Conservation (phyloP, 2,113 vertebrate species). For the Tupaia chinensis region DNA sequence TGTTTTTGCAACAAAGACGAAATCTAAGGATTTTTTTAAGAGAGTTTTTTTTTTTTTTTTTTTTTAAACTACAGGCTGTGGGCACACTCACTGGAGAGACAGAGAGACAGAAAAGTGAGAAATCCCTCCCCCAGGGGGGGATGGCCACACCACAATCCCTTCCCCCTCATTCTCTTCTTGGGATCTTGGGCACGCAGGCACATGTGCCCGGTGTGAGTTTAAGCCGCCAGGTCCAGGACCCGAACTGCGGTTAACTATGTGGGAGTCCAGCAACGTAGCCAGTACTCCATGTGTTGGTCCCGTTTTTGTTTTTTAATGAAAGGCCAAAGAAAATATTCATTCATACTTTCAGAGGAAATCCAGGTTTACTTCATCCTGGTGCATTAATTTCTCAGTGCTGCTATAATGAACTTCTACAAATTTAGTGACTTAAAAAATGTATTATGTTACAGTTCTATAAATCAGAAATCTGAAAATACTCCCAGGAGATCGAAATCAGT, state of each 20-base stretch:
- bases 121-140: no score
- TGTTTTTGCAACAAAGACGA: neutral
- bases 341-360: neutral
- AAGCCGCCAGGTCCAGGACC: no score
- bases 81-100: no score
- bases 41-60: neutral
- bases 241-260: no score
- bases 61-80: no score
- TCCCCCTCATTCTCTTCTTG: no score
- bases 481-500: neutral
- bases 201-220: no score
- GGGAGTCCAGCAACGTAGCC: no score
- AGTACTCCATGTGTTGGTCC: no score
- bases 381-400: neutral
- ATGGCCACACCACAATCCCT: no score
- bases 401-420: neutral
- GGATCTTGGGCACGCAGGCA: no score
- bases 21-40: neutral
- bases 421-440: neutral
- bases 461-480: neutral
- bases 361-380: neutral
- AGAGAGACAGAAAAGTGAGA: no score
- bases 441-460: neutral
- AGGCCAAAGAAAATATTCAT: neutral
- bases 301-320: neutral